Evolutionary conservation across 2,113 vertebrate genomes (phyloP), one percentile per base, ranked within the genome.

Genomic region (Tragelaphus buxtoni): DNA sequence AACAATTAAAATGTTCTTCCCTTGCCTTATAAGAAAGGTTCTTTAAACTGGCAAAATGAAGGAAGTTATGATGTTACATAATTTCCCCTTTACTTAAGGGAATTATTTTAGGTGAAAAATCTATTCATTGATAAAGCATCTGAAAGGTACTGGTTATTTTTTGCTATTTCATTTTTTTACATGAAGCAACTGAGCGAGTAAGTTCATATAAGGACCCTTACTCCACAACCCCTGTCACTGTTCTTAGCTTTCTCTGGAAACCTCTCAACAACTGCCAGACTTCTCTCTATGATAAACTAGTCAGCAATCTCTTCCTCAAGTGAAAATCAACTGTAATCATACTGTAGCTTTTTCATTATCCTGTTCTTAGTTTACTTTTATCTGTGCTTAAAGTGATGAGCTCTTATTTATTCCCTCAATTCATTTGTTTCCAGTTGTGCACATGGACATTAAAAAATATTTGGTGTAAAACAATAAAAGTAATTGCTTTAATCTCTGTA

Each of bases 41-140:
- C 92, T 95, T 95, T 61, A 77, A 95, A 79, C n/a, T 35, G 26
- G 12, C 39, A 88, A 69, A 97, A 72, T 35, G 1, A 96, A 61
- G 83, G 82, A 61, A 84, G 26, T 42, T 42, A 42, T 42, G 28
- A 84, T 83, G 85, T 28, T 51, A 82, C 1, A 56, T 58, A 87
- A 45, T 65, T 88, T 84, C 30, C n/a, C 24, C 26, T 55, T 74
- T 79, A 83, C 58, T 93, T 91, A 42, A 51, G 16, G 16, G 76
- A 79, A 79, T 79, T 8, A 94, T 56, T 93, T 92, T 83, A 81
- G 58, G 10, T 87, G 56, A 97, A 93, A 47, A 49, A 63, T 90
- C 49, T 92, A 83, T 61, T 51, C 65, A 60, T 76, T 53, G 47
- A 76, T 13, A 35, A 93, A n/a, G 30, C 45, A 63, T 13, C 85